phyloP scores from a whole-genome alignment of 2,888 invertebrate species.

The Cacoxenus indagator region DNA sequence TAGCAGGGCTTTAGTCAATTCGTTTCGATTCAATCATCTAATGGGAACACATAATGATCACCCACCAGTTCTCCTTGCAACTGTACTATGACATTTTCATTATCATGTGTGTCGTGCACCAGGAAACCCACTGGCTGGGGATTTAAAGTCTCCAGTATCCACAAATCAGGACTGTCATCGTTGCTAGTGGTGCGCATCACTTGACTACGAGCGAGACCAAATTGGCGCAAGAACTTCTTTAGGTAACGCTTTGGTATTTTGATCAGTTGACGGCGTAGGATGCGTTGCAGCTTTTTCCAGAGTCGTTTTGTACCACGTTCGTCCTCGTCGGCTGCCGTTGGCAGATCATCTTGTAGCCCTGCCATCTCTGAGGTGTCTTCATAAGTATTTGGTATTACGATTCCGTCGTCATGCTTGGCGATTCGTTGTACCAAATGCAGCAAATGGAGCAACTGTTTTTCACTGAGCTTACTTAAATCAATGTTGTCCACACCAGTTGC shows the following conservation, averaged over 20 bases:
- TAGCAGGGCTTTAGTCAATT: no score
- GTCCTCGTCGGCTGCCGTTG: constrained; percentile 16
- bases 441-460: constrained; percentile 38
- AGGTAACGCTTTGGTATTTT: constrained; percentile 51
- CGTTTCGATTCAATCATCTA: no score
- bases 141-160: not conserved
- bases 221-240: constrained; percentile 43
- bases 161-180: not conserved
- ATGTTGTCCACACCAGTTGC: constrained; percentile 18
- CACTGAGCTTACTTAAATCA: constrained; percentile 44
- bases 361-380: not conserved
- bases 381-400: not conserved
- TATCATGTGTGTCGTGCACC: not conserved
- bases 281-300: constrained; percentile 52
- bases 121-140: not conserved
- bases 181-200: not conserved
- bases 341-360: not conserved
- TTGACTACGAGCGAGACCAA: constrained; percentile 45
- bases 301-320: constrained; percentile 48
- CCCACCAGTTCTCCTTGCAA: not conserved
- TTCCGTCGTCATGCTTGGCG: not conserved
- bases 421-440: constrained; percentile 35
- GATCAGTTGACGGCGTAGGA: constrained; percentile 49
- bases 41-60: not conserved
- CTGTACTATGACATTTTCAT: not conserved